Evolutionary conservation across 2,797 vertebrate genomes (phyloP).

Genomic region (Prionace glauca): DNA sequence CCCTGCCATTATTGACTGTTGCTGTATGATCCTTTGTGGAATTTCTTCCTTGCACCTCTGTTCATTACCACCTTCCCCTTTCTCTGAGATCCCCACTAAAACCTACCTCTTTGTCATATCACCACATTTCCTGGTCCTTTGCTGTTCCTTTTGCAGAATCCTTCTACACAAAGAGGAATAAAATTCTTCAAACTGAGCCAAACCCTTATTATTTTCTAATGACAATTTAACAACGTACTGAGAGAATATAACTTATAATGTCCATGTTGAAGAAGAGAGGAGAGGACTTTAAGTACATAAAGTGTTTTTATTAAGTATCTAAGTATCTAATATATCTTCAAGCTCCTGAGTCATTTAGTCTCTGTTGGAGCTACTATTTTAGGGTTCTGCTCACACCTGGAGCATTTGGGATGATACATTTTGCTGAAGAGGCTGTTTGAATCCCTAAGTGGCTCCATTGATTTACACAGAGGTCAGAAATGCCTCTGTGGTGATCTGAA

Average conservation of each 20-base stretch:
- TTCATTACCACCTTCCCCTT: neutral
- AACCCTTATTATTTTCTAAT: neutral
- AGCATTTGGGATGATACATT: neutral
- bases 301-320: neutral
- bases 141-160: neutral
- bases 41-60: neutral
- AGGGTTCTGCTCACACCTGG: slow-evolving; percentile 4
- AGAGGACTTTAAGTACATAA: neutral
- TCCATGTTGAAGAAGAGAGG: neutral
- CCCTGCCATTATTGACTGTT: neutral
- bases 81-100: neutral
- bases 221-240: neutral
- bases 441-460: neutral
- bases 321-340: neutral
- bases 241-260: neutral
- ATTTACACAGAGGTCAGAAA: neutral
- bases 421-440: neutral
- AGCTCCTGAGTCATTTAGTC: neutral
- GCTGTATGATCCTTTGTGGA: neutral
- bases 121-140: neutral
- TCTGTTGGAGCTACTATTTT: neutral
- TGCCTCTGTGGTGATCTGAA: neutral
- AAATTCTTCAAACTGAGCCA: neutral
- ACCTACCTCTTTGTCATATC: no score
- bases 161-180: neutral